Evolutionary conservation across 2,797 vertebrate species (phyloP).

Genomic region (Coregonus suidteri): DNA sequence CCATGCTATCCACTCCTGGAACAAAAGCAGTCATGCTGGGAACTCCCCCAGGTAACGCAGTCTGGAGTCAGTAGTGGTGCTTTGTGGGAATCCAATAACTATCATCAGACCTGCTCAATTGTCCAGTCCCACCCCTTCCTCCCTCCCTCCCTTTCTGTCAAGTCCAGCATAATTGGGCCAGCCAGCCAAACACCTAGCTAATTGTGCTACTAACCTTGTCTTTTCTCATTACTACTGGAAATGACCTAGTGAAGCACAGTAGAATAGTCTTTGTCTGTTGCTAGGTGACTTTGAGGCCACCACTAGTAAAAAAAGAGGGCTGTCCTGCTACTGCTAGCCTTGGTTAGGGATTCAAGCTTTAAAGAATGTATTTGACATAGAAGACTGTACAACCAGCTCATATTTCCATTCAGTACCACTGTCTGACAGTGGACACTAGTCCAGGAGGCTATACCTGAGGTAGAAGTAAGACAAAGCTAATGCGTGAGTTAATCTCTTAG

Average conservation of each 20-base stretch:
- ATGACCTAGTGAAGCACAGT: conserved; percentile 44
- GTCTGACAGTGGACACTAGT: conserved; percentile 4
- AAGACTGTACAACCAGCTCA: conserved; percentile 49
- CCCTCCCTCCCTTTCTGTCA: not conserved
- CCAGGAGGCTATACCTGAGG: not conserved
- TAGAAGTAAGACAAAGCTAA: conserved; percentile 40
- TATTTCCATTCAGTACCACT: not conserved
- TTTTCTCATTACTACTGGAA: conserved; percentile 18
- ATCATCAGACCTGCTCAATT: not conserved
- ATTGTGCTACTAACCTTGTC: not conserved
- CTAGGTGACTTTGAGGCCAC: conserved; percentile 54
- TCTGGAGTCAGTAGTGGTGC: not conserved
- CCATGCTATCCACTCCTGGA: not conserved
- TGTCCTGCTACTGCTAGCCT: not conserved
- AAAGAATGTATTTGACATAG: conserved; percentile 65
- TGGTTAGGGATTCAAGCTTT: conserved; percentile 38
- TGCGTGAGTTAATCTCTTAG: conserved; percentile 32
- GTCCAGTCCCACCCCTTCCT: not conserved
- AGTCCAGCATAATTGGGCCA: not conserved
- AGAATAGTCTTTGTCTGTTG: conserved; percentile 52
- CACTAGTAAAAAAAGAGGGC: not conserved
- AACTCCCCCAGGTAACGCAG: not conserved
- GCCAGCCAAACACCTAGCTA: not conserved
- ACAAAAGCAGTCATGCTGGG: not conserved
- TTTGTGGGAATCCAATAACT: not conserved